phyloP scores from a whole-genome alignment of 2,113 vertebrate genomes.

The Mus spicilegus region DNA sequence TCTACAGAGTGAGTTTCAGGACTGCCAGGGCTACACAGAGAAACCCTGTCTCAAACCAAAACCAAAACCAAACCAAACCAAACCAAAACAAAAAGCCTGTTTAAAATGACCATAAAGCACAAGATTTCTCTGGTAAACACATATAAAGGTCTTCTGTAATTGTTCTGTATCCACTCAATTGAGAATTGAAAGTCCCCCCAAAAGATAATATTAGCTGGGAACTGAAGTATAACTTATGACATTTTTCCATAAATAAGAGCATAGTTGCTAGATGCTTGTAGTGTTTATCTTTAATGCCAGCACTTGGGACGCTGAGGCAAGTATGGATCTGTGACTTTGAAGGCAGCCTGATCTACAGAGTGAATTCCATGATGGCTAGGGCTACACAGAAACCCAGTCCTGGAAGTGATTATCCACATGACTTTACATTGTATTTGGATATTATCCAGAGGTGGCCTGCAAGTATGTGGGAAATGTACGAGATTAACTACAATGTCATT shows the following conservation, averaged over 20 bases:
- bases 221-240: not conserved
- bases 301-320: not conserved
- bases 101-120: not conserved
- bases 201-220: not conserved
- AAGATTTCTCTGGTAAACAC: not conserved
- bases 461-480: not conserved
- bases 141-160: not conserved
- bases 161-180: not conserved
- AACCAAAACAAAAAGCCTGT: too few species aligned
- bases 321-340: not conserved
- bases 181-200: not conserved
- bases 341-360: not conserved
- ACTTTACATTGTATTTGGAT: not conserved
- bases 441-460: not conserved
- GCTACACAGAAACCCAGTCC: not conserved
- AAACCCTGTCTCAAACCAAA: too few species aligned
- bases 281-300: not conserved
- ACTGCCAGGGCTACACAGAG: too few species aligned
- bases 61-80: too few species aligned
- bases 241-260: not conserved
- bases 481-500: not conserved
- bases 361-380: not conserved
- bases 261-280: not conserved
- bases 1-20: too few species aligned
- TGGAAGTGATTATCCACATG: not conserved